A percentile compares a stretch with the other conserved stretches of the same genome.
phyloP scores from a whole-genome alignment of 2,888 invertebrate genomes.

The Cynaeus angustus region DNA sequence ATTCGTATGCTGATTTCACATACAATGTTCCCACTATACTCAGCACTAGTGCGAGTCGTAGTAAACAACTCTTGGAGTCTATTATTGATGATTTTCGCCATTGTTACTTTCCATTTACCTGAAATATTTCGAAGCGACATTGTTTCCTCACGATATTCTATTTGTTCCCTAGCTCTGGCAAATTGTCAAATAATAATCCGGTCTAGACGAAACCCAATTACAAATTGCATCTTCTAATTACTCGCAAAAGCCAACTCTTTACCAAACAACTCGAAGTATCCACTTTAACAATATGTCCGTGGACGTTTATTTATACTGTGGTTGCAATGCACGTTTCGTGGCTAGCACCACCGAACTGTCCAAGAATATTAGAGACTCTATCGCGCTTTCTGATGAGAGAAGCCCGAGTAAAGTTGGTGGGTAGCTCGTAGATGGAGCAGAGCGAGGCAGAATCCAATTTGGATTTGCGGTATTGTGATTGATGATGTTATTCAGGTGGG shows the following conservation, averaged over 20 bases:
- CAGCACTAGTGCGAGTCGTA: slow-evolving; percentile 57
- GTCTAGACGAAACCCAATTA: slow-evolving; percentile 43
- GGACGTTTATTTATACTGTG: slow-evolving; percentile 33
- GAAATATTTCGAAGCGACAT: slow-evolving; percentile 54
- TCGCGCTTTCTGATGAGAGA: slow-evolving; percentile 48
- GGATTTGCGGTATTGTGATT: slow-evolving; percentile 67
- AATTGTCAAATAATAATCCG: slow-evolving; percentile 43
- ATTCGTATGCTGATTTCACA: slow-evolving; percentile 69
- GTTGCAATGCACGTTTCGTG: slow-evolving; percentile 42
- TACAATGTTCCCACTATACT: slow-evolving; percentile 62
- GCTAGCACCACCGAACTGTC: slow-evolving; percentile 39
- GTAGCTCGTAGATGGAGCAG: slow-evolving; percentile 44
- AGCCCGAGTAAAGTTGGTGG: slow-evolving; percentile 40
- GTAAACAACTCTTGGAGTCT: slow-evolving; percentile 61
- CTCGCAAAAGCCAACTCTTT: slow-evolving; percentile 27
- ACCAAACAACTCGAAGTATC: slow-evolving; percentile 7
- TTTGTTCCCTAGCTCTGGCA: slow-evolving; percentile 29
- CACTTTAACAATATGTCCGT: slow-evolving; percentile 37
- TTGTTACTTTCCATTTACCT: slow-evolving; percentile 60
- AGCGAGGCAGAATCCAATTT: slow-evolving; percentile 63
- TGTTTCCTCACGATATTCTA: slow-evolving; percentile 16
- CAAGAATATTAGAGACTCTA: slow-evolving; percentile 47
- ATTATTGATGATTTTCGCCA: slow-evolving; percentile 61
- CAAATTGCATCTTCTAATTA: slow-evolving; percentile 42
- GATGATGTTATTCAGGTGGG: slow-evolving; percentile 66